Conservation (phyloP, 2,888 invertebrate species). For the Spialia ferax region DNA sequence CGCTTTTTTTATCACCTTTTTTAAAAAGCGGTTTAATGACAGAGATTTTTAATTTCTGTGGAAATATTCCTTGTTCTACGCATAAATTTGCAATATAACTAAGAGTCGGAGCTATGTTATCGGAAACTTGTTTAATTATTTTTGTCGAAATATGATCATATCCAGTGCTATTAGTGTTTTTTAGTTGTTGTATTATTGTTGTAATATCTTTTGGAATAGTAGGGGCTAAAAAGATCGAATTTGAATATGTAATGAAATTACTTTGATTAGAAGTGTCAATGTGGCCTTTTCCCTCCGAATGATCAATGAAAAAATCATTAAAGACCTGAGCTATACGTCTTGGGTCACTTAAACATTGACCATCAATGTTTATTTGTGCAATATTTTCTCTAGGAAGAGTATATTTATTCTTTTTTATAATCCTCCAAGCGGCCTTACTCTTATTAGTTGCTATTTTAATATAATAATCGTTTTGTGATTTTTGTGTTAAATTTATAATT, state of each 20-base stretch:
- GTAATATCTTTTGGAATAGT: background rate
- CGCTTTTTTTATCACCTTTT: background rate
- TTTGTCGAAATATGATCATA: slow-evolving; percentile 2
- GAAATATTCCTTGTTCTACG: background rate
- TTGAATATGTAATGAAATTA: background rate
- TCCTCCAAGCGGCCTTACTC: background rate
- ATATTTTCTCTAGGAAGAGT: background rate
- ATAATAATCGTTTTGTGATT: background rate
- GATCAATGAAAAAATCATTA: background rate
- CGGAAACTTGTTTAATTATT: background rate
- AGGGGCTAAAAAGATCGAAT: background rate
- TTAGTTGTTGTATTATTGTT: background rate
- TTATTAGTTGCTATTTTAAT: background rate
- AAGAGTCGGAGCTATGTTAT: background rate
- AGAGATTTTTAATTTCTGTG: background rate
- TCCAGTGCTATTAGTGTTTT: background rate
- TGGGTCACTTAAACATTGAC: background rate
- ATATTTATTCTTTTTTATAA: background rate
- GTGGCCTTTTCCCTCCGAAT: background rate
- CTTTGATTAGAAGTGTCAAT: background rate
- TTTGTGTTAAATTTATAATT: background rate
- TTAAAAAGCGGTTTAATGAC: slow-evolving; percentile 3
- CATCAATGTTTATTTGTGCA: background rate
- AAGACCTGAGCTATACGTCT: background rate
- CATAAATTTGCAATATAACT: background rate